These are phyloP conservation scores for Tapera naevia DNA, from an alignment of 2,797 vertebrate species.

Conservation along the genomic window DNA sequence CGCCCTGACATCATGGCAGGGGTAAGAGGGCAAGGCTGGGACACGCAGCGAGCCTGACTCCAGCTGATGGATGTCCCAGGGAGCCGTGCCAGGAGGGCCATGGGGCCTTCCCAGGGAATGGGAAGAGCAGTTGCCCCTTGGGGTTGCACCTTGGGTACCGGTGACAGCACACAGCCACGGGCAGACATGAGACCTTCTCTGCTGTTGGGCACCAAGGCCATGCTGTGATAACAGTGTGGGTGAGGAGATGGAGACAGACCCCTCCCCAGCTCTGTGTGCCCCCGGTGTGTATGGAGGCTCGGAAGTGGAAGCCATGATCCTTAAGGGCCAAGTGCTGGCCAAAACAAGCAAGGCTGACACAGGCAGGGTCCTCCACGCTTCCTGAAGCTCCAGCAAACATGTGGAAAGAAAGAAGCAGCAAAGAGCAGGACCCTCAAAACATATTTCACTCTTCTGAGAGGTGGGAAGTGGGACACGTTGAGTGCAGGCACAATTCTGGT, in stretches of 20 bases:
- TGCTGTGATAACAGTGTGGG: fast-evolving
- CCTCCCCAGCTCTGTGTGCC: neutral
- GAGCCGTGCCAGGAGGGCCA: constrained; percentile 81
- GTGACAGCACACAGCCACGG: fast-evolving
- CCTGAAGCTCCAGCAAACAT: neutral
- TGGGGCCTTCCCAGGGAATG: neutral
- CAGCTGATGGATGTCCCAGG: constrained; percentile 74
- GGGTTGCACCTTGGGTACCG: neutral
- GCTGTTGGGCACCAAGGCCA: neutral
- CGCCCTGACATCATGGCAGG: constrained; percentile 78
- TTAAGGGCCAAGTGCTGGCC: neutral
- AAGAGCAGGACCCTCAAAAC: neutral
- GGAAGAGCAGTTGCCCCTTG: neutral
- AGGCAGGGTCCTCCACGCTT: neutral
- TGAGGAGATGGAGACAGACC: too few relatives aligned
- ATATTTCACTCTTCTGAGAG: neutral
- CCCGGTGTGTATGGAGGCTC: neutral
- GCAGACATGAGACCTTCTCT: neutral
- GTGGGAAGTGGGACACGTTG: neutral
- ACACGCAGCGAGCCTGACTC: constrained; percentile 77
- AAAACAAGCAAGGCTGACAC: too few relatives aligned
- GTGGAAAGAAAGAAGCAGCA: neutral
- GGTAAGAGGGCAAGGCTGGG: constrained; percentile 81
- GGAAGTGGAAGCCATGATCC: neutral
- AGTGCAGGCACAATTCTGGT: neutral